Base-by-base conservation (phyloP, 2,797 vertebrate genomes). In the Halcyon chelicuti region DNA sequence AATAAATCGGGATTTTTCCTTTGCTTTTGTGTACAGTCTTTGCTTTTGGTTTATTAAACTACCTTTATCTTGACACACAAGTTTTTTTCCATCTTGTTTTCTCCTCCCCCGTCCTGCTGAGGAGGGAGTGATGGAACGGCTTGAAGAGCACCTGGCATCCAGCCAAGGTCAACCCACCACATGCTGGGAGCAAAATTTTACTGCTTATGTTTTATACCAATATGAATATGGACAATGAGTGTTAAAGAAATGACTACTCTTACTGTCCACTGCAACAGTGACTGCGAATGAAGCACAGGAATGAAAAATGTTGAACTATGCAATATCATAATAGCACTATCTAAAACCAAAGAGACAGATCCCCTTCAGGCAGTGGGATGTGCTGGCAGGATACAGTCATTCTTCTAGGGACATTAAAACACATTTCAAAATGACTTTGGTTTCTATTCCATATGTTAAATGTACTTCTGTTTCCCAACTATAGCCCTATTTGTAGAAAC, bases 161-260 rank as follows among this genome's bases (percentile, higher is more conserved):
- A 47, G 46, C 15, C 40, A 29, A 29, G n/a, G 19, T 74, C 54
- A 58, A 46, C n/a, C 19, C 42, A 46, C 10, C 42, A 37, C 14
- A 25, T 33, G 4, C 25, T 87, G 57, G 72, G 31, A 94, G 60
- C 26, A 91, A 35, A 95, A 86, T 86, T 87, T 68, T 90, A 92
- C 28, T 57, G 57, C 55, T 91, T 12, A 3, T 54, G 49, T 94
- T 79, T 96, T 78, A 91, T 96, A 94, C 25, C 17, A 86, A 35
- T 91, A 73, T 75, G 51, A 94, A 90, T 88, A 60, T 5, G 22
- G 51, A 19, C 81, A 83, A 63, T 2, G 2, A 81, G 40, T 83
- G 79, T 95, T 90, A 95, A 90, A 93, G 92, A 95, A 95, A 92
- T 78, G 65, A 88, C 95, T 89, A 71, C 66, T 66, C 72, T 90